Percentiles rank a stretch among this genome's conserved stretches.
These are phyloP conservation scores for Sisor rabdophorus DNA, from an alignment of 2,113 vertebrate genomes.

Conservation along the genomic window DNA sequence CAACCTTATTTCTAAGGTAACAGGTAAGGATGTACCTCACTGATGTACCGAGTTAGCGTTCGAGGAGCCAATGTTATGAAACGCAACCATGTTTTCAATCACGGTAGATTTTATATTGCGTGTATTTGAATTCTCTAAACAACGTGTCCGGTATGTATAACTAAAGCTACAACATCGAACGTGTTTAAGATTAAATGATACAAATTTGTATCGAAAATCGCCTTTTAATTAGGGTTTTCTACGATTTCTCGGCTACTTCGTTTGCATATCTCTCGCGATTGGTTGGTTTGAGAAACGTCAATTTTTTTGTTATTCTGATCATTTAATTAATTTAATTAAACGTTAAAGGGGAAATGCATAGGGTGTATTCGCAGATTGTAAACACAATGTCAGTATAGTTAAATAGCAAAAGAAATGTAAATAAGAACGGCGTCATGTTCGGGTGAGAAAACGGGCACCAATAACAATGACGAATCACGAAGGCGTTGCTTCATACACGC, in stretches of 20 bases:
- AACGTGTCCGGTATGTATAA: neutral
- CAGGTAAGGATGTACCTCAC: constrained; percentile 45
- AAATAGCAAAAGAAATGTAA: neutral
- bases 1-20: constrained; percentile 39
- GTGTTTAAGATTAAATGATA: neutral
- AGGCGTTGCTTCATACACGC: neutral
- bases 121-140: no score
- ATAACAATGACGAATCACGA: neutral
- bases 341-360: neutral
- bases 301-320: neutral
- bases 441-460: neutral
- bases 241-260: neutral
- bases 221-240: neutral
- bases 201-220: neutral
- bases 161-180: fast-evolving
- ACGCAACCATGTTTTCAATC: neutral
- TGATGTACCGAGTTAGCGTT: fast-evolving
- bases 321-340: no score
- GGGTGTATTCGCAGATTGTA: neutral
- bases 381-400: neutral
- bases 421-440: neutral
- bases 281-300: neutral
- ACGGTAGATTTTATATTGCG: constrained; percentile 7
- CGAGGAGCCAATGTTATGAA: neutral
- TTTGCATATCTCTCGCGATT: constrained; percentile 32